phyloP scores from a whole-genome alignment of 2,113 vertebrate genomes.

The Geococcyx californianus region DNA sequence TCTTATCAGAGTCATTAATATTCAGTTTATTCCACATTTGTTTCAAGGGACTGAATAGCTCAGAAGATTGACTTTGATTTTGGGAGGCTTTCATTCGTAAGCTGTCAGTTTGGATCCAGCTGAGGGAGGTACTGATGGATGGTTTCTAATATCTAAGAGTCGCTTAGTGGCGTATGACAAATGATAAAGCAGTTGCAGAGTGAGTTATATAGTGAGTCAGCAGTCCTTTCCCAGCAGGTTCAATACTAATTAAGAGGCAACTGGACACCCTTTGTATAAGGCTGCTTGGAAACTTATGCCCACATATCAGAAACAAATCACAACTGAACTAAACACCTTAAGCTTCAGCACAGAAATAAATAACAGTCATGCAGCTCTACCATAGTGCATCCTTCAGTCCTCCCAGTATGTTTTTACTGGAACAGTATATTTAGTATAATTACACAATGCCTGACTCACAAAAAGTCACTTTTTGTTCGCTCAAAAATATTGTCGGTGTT shows the following conservation, averaged over 20 bases:
- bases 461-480: not conserved
- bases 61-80: conserved; percentile 60
- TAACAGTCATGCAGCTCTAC: not conserved
- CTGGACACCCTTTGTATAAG: not conserved
- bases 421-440: not conserved
- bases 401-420: not conserved
- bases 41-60: conserved; percentile 6
- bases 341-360: conserved; percentile 3
- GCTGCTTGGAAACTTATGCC: conserved; percentile 7
- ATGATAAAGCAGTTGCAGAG: conserved; percentile 41
- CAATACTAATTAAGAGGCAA: conserved; percentile 55
- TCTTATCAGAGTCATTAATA: conserved; percentile 10
- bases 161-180: conserved; percentile 36
- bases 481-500: not conserved
- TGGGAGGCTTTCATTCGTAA: conserved; percentile 54
- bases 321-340: not conserved
- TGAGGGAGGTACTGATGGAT: conserved; percentile 46
- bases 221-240: conserved; percentile 50
- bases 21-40: not conserved
- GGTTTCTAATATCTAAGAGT: conserved; percentile 46
- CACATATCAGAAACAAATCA: conserved; percentile 6
- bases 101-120: conserved; percentile 50
- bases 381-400: not conserved
- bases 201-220: conserved; percentile 62
- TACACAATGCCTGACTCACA: not conserved